These are phyloP conservation scores for Orchestes rusci DNA, from an alignment of 2,888 invertebrate genomes.

Conservation along the genomic window DNA sequence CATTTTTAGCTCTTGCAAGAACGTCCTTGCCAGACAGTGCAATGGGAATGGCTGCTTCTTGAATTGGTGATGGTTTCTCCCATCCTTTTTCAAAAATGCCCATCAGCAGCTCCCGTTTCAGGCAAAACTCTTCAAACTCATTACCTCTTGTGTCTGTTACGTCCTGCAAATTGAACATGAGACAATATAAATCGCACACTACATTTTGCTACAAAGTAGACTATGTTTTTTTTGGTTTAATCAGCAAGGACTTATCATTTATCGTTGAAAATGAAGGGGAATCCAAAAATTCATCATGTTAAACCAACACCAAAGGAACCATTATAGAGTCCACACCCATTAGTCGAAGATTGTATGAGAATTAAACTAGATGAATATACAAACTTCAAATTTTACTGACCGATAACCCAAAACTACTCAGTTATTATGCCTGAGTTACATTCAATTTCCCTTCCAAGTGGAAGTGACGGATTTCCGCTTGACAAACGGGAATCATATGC, in stretches of 20 bases:
- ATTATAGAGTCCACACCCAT: too few species aligned
- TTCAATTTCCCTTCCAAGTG: too few species aligned
- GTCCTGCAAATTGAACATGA: conserved; percentile 54
- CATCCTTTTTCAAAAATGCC: conserved; percentile 99
- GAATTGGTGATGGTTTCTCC: conserved; percentile 99
- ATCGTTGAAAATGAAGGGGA: conserved; percentile 41
- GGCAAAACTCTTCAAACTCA: conserved; percentile 99
- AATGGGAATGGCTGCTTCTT: conserved; percentile 98
- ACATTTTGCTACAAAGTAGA: too few species aligned
- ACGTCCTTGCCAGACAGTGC: conserved; percentile 97
- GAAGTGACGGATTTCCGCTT: too few species aligned
- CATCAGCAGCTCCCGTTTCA: conserved; percentile 95
- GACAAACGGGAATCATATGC: too few species aligned
- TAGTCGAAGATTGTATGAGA: too few species aligned
- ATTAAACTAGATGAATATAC: too few species aligned
- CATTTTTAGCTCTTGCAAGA: conserved; percentile 97
- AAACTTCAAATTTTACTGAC: too few species aligned
- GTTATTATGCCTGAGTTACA: too few species aligned
- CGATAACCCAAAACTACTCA: too few species aligned
- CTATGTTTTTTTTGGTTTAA: conserved; percentile 5
- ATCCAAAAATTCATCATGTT: conserved; percentile 37
- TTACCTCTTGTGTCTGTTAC: conserved; percentile 98
- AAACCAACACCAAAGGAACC: conserved; percentile 20
- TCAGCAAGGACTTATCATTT: conserved; percentile 39
- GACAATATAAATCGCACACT: too few species aligned